Base-by-base conservation (phyloP, 2,113 vertebrate species). In the Epinephelus moara region DNA sequence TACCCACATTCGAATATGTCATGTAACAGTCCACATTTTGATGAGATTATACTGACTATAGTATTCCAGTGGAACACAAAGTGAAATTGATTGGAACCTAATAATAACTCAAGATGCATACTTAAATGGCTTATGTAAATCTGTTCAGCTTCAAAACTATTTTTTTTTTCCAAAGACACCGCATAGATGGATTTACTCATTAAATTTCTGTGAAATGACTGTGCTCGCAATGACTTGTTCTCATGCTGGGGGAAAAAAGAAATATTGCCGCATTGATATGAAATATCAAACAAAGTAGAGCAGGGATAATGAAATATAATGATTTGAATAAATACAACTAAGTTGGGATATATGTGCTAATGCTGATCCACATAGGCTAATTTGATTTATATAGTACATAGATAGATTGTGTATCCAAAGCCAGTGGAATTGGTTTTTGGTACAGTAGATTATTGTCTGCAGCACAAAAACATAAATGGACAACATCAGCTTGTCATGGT, bases 131-230 rank as follows among this genome's bases (percentile, higher is more conserved):
- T 92, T 85, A 83, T 88, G 81, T 45, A 84, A 88, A 92, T 85
- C 75, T 78, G 63, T 71, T 88, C 33, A 47, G 81, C 67, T 79
- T 80, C 33, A 79, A 79, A 81, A 78, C 40, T 81, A 60, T 47
- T 4, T 79, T 60, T 59, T n/a, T 59, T 50, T 79, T 64, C 45
- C 17, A 17, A 60, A 83, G 67, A 84, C 18, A 0, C 56, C 45
- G 27, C 75, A 81, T 23, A 19, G 59, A 53, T 67, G 59, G 49
- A 91, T 86, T 78, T 78, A 0, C 40, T 79, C 52, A 74, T 82
- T 81, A 69, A 86, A 75, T 88, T 30, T 61, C 81, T 85, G 79
- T 89, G 88, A 88, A 91, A 85, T 92, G 37, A 81, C 52, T 84
- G 4, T 82, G 72, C 40, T 89, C 52, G 67, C 52, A 59, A n/a